Conservation (phyloP, 2,113 vertebrate genomes). For the Erinaceus europaeus region DNA sequence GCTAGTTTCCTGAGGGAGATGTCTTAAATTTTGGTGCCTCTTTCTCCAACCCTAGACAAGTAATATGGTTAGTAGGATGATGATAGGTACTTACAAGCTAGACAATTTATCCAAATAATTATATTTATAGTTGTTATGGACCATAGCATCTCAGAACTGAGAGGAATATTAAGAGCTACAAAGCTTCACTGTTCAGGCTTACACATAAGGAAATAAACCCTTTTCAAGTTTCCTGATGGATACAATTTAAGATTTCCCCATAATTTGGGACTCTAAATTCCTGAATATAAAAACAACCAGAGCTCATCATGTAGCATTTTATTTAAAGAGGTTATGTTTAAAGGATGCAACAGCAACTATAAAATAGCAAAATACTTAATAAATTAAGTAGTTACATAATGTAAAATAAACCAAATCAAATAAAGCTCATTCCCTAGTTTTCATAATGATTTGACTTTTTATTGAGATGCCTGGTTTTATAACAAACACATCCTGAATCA, state of each 20-base stretch:
- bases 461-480: not conserved
- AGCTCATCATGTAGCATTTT: not conserved
- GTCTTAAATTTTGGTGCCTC: no score
- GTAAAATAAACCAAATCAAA: not conserved
- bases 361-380: not conserved
- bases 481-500: not conserved
- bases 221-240: not conserved
- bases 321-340: not conserved
- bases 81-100: not conserved
- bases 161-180: not conserved
- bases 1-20: not conserved
- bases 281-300: not conserved
- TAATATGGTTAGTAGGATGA: not conserved
- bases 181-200: not conserved
- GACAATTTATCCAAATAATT: not conserved
- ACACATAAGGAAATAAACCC: not conserved
- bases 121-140: not conserved
- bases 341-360: not conserved
- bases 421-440: not conserved
- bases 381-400: not conserved
- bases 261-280: not conserved
- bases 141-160: not conserved
- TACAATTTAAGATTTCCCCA: not conserved
- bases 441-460: not conserved
- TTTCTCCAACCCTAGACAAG: not conserved